Evolutionary conservation across 2,113 vertebrate species (phyloP), one percentile per base, ranked within the genome.

Genomic region (Hucho hucho): DNA sequence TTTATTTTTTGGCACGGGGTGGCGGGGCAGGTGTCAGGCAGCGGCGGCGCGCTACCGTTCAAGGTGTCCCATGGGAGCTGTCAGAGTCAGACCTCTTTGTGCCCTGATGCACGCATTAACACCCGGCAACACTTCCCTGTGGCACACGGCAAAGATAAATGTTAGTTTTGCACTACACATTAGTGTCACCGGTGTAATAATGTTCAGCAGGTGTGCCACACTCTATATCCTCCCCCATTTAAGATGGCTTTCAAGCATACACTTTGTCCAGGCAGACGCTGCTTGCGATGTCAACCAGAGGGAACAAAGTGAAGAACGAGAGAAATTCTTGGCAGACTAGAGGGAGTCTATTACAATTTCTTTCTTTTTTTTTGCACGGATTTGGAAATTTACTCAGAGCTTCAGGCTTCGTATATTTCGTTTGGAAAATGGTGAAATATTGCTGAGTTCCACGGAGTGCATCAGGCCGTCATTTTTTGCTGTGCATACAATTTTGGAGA

Each of bases 391-490:
- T 66, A 18, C 28, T 66, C 5, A 18, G 28, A 11, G 37, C 32
- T 32, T 24, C n/a, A 9, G 37, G 37, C 37, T 37, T 37, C 56
- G 12, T 11, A 6, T 63, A 9, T 76, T 59, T 37, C 3, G 49
- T 68, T 69, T 43, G 20, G 65, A 58, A 32, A 26, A 12, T 14
- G 3, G 28, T 28, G 74, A 72, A 72, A 80, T 83, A 81, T 77
- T 86, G 85, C 83, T 80, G 71, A 80, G 77, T 78, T 69, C 22
- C 68, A 75, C 26, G 73, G 76, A 86, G 68, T 79, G 74, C 76
- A 69, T 69, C 26, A 16, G 70, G 46, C 64, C 79, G 79, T 73
- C 9, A 72, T 81, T 11, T 87, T 84, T 75, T 79, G 87, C 83
- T 79, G 75, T 11, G 75, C 73, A 72, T 64, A 69, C 69, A 73